Evolutionary conservation across 2,888 invertebrate genomes (phyloP).

Genomic region (Ochropleura plecta): DNA sequence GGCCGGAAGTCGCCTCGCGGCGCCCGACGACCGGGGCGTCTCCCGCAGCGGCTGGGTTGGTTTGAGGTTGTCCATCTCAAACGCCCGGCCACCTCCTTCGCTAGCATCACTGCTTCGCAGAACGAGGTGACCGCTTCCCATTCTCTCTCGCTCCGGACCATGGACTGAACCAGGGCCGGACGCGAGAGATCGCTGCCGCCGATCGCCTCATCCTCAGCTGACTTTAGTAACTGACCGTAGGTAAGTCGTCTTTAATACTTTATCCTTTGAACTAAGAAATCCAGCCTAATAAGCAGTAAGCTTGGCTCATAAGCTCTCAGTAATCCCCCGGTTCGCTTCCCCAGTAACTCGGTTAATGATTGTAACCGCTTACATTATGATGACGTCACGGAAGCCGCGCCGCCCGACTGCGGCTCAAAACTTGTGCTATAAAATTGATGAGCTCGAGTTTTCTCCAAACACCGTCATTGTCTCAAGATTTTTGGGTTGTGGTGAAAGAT

Average conservation of each 20-base stretch:
- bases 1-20: too few relatives aligned
- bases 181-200: too few relatives aligned
- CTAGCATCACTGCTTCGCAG: too few relatives aligned
- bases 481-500: slow-evolving; percentile 8
- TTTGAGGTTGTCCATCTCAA: too few relatives aligned
- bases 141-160: too few relatives aligned
- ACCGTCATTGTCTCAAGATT: slow-evolving; percentile 60
- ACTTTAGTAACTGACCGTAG: too few relatives aligned
- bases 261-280: slow-evolving; percentile 30
- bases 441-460: slow-evolving; percentile 63
- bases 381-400: slow-evolving; percentile 55
- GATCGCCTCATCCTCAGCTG: neutral
- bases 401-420: slow-evolving; percentile 51
- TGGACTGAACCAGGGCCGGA: too few relatives aligned
- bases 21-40: too few relatives aligned
- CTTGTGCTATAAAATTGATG: slow-evolving; percentile 68
- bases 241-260: slow-evolving; percentile 4
- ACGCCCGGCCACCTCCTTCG: too few relatives aligned
- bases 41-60: too few relatives aligned
- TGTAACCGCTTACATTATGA: slow-evolving; percentile 58
- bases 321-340: slow-evolving; percentile 36
- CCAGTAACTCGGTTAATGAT: slow-evolving; percentile 43
- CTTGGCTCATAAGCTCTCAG: slow-evolving; percentile 33
- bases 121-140: too few relatives aligned
- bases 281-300: slow-evolving; percentile 12